Base-by-base conservation (phyloP, 2,888 invertebrate species). In the Megamerina dolium region DNA sequence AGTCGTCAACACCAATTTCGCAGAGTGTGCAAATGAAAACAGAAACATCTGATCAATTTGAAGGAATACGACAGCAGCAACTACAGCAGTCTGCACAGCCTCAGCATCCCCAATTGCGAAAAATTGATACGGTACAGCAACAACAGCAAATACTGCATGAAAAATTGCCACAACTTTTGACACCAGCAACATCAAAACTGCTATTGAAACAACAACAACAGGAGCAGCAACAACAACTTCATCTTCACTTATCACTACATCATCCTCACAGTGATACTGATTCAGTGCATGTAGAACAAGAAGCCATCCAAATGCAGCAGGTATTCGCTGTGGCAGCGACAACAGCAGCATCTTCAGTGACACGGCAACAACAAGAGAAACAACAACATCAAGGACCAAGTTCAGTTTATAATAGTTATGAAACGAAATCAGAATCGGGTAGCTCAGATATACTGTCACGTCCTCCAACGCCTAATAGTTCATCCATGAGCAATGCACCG, bases 381-480 rank as follows among this genome's bases (percentile, higher is more conserved):
- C n/a, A n/a, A n/a, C n/a, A n/a, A n/a, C n/a, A n/a, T n/a, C 43
- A 37, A 13, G 45, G 43, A 12, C 50, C 46, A 16, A 42, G 45
- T 57, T 74, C 79, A 53, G 80, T 80, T 49, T 73, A 60, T n/a
- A 70, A 61, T 39, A 66, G 56, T 51, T 72, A 63, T 43, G 72
- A 72, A 50, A 68, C 71, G 0, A 72, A 71, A 50, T 72, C 72
- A 3, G 72, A 72, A 50, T 70, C 70, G 46, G 72, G 69, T 21
- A 71, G 72, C 37, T 71, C 71, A 4, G 72, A 71, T 32, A 67
- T 71, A 4, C 59, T 70, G 34, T 72, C 72, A 8, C 64, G 72
- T 3, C 72, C 72, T 13, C 70, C 66, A 41, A 69, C 69, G 2
- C 72, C 72, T 0, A 71, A 62, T 47, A 67, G 61, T 46, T 51